A percentile compares a stretch with the other conserved stretches of the same genome.
Evolutionary conservation across 2,797 vertebrate species (phyloP).

Genomic region (Darevskia nairensis): DNA sequence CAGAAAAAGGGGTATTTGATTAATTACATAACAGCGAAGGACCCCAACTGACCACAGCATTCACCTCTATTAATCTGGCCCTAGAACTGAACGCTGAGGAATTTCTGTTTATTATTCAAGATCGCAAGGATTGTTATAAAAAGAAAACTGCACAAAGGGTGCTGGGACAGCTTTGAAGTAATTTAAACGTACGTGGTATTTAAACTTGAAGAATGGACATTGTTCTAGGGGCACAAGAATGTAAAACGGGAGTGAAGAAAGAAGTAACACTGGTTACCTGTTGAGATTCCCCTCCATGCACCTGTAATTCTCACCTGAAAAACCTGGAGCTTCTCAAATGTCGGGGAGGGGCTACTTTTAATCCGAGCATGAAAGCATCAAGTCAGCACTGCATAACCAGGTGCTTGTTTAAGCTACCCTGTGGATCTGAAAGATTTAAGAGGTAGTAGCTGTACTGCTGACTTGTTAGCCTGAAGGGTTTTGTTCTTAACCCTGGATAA

Average conservation of each 20-base stretch:
- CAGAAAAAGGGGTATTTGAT: neutral
- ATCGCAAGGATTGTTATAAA: slow-evolving; percentile 17
- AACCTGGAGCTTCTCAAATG: slow-evolving; percentile 11
- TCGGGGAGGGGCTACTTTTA: neutral
- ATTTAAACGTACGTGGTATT: slow-evolving; percentile 24
- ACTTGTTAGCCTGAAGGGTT: slow-evolving; percentile 21
- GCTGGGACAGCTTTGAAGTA: slow-evolving; percentile 7
- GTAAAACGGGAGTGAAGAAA: neutral
- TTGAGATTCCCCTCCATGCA: neutral
- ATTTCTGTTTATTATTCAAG: slow-evolving; percentile 25
- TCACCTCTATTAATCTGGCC: slow-evolving; percentile 14
- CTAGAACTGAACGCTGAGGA: neutral
- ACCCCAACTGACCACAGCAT: neutral
- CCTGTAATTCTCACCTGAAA: slow-evolving; percentile 10
- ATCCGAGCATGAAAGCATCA: slow-evolving; percentile 10
- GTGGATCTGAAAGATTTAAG: neutral
- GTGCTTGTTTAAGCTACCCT: neutral
- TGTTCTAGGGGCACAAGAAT: neutral
- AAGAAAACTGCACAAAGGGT: slow-evolving; percentile 19
- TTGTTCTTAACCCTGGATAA: slow-evolving; percentile 11
- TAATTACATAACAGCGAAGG: neutral
- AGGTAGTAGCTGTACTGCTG: neutral
- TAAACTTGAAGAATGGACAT: slow-evolving; percentile 19
- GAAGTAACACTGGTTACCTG: neutral
- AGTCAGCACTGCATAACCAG: neutral